Percentiles rank a stretch among this genome's conserved stretches.
Evolutionary conservation across 2,888 invertebrate species (phyloP).

Genomic region (Diaperis boleti): DNA sequence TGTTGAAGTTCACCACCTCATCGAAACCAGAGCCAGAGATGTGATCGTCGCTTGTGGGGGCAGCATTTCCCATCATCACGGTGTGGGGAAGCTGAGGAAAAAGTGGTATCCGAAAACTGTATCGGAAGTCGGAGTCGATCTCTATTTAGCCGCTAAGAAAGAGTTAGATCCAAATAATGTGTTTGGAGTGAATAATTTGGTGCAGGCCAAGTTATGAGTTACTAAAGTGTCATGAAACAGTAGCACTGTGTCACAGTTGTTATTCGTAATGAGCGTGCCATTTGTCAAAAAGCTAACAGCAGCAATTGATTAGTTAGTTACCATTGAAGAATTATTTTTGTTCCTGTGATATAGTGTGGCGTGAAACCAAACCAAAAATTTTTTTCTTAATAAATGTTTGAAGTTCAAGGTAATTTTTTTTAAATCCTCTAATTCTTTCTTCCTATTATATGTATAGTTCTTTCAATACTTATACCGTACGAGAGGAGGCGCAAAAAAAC

Average conservation of each 20-base stretch:
- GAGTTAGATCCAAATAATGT: conserved; percentile 95
- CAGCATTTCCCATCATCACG: conserved; percentile 96
- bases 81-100: conserved; percentile 92
- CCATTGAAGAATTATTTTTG: neutral
- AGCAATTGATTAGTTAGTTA: neutral
- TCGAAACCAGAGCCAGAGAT: conserved; percentile 90
- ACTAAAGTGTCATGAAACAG: neutral
- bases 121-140: conserved; percentile 81
- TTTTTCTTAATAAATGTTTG: conserved; percentile 10
- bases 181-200: conserved; percentile 89
- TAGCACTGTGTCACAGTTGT: conserved; percentile 9
- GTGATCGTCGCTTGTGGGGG: conserved; percentile 93
- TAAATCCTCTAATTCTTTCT: too few relatives aligned
- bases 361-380: neutral
- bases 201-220: conserved; percentile 30
- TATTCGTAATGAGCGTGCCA: conserved; percentile 1
- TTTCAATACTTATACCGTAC: too few relatives aligned
- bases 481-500: too few relatives aligned
- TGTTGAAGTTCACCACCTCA: conserved; percentile 85
- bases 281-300: too few relatives aligned
- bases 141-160: conserved; percentile 85
- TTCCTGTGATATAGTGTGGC: conserved; percentile 11
- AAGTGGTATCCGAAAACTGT: conserved; percentile 90
- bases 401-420: too few relatives aligned
- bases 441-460: too few relatives aligned